Conservation (phyloP, 2,113 vertebrate genomes). For the Vidua chalybeata region DNA sequence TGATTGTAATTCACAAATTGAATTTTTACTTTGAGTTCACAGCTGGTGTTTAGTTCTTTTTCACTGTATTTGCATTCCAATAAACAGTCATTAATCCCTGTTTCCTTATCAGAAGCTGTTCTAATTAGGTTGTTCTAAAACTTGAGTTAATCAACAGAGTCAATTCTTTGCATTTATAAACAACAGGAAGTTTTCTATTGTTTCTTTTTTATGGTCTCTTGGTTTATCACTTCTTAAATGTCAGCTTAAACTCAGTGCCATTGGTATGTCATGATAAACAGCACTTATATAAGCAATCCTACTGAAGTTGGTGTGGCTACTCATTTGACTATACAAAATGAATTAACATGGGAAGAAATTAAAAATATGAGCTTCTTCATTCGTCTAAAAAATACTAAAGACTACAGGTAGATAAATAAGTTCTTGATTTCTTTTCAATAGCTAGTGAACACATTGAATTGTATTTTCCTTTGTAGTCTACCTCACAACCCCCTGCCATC, state of each 20-base stretch:
- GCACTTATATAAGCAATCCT: neutral
- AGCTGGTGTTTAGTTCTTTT: neutral
- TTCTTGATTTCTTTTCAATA: neutral
- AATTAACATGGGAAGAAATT: neutral
- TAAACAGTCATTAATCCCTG: neutral
- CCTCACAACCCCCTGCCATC: neutral
- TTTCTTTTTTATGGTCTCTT: neutral
- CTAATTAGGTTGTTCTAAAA: constrained; percentile 20
- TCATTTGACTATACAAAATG: neutral
- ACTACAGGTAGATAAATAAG: neutral
- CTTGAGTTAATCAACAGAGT: neutral
- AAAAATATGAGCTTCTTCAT: neutral
- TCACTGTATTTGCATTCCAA: constrained; percentile 1
- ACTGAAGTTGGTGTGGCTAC: neutral
- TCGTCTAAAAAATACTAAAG: neutral
- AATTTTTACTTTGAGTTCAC: neutral
- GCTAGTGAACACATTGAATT: neutral
- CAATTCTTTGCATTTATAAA: constrained; percentile 15
- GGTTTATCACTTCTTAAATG: neutral
- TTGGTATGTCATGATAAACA: neutral
- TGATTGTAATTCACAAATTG: neutral
- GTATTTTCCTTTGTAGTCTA: neutral
- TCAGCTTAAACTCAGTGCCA: neutral
- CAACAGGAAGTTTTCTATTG: neutral
- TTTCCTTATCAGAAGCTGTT: neutral